Evolutionary conservation across 1,140 invertebrate species (phyloP), one percentile per base, ranked within the genome.

Genomic region (Eumeta japonica): DNA sequence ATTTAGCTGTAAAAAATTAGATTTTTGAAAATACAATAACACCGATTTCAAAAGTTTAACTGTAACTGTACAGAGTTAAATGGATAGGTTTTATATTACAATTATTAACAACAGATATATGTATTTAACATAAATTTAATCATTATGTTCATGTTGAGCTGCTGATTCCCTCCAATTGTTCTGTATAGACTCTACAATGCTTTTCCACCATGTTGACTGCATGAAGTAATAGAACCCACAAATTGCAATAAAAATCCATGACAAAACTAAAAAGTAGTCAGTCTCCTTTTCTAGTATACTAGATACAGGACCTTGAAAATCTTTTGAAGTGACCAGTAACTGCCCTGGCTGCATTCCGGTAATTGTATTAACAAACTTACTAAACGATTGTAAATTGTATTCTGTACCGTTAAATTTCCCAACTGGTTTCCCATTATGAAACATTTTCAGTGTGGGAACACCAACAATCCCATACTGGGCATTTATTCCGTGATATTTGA

Each of bases 401-500:
- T 88, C 82, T 9, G 89, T 88, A 12, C 86, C 85, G 75, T 96
- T 94, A 45, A 89, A 94, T 73, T 91, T 90, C 1, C 86, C 86
- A 16, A 91, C 82, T 15, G 90, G 83, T 58, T 89, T 83, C 0
- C 91, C 91, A 76, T 95, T 95, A 59, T 97, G 93, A 53, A 97
- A 92, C 36, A 98, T 78, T 70, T 97, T 83, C 9, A 97, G 63
- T 19, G 92, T 94, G 24, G 94, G 94, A 15, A 97, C 87, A 12
- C 90, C 91, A n/a, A 94, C 86, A 45, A 96, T 90, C 12, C 94
- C 93, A 78, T 92, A 94, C 55, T 92, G 88, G 0, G 92, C 89
- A 72, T 95, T 95, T 18, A 94, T 88, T 30, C 87, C 83, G 48
- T 87, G 86, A 58, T 92, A 86, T 56, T 86, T 84, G 42, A 90